A percentile compares a stretch with the other conserved stretches of the same genome.
phyloP scores from a whole-genome alignment of 2,113 vertebrate genomes.

The Misgurnus anguillicaudatus region DNA sequence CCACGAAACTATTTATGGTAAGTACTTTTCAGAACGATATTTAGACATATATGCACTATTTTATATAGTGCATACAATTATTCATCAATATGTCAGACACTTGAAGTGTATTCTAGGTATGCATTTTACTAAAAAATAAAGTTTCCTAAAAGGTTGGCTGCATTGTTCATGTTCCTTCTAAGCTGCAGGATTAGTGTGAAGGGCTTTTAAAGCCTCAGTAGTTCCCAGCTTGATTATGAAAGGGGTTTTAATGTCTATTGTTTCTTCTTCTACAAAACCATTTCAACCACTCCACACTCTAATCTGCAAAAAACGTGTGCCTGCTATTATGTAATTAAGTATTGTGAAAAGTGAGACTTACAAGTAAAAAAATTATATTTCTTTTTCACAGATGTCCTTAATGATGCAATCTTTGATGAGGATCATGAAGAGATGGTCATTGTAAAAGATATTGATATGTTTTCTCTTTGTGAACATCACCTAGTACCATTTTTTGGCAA shows the following conservation, averaged over 20 bases:
- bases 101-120: too few species aligned
- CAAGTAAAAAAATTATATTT: not conserved
- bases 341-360: too few species aligned
- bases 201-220: not conserved
- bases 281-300: not conserved
- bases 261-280: not conserved
- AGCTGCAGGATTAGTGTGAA: not conserved
- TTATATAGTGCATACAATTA: too few species aligned
- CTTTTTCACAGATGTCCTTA: slow-evolving; percentile 68
- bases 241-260: not conserved
- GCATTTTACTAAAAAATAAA: too few species aligned
- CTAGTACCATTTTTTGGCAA: slow-evolving; percentile 79
- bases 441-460: slow-evolving; percentile 78
- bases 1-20: slow-evolving; percentile 75
- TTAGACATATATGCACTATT: too few species aligned
- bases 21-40: slow-evolving; percentile 44
- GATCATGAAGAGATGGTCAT: slow-evolving; percentile 80
- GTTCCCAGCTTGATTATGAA: not conserved
- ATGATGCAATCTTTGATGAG: slow-evolving; percentile 79
- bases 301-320: not conserved
- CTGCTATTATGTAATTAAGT: not conserved
- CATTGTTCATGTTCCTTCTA: too few species aligned
- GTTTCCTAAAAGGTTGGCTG: too few species aligned
- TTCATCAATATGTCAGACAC: too few species aligned
- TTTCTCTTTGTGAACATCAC: slow-evolving; percentile 79